These are phyloP conservation scores for Anser cygnoides DNA, from an alignment of 2,113 vertebrate species.

Conservation along the genomic window DNA sequence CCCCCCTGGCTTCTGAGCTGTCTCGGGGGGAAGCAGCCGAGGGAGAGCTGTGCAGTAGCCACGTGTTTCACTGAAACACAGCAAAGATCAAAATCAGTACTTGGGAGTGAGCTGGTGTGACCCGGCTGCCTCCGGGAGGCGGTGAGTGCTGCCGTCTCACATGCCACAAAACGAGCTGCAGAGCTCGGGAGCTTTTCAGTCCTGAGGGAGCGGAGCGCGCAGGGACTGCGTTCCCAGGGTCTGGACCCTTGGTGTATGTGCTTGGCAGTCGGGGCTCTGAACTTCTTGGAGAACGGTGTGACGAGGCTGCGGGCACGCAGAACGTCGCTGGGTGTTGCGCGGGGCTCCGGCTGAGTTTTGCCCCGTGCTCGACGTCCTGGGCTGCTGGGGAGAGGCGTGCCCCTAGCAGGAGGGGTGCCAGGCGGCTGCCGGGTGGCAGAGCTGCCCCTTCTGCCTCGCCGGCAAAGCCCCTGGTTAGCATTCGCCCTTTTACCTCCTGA, in stretches of 20 bases:
- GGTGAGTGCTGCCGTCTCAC: background rate
- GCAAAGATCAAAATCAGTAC: rapidly evolving
- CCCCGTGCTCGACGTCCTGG: background rate
- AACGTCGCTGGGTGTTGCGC: background rate
- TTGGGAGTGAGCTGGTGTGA: background rate
- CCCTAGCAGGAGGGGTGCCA: background rate
- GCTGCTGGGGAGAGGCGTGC: background rate
- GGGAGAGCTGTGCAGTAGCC: background rate
- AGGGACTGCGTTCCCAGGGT: background rate
- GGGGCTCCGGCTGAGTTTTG: background rate
- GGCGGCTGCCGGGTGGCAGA: background rate
- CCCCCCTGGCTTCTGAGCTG: rapidly evolving
- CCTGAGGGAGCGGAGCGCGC: background rate
- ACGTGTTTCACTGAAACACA: background rate
- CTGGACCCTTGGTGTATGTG: rapidly evolving
- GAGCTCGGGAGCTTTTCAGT: background rate
- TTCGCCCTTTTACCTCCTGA: background rate
- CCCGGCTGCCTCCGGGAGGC: background rate
- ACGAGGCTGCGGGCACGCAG: rapidly evolving
- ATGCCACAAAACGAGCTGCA: background rate
- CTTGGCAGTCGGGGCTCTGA: background rate
- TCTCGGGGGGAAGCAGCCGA: rapidly evolving
- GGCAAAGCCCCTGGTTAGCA: background rate
- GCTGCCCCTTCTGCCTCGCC: rapidly evolving
- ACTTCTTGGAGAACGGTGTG: background rate